A percentile compares a stretch with the other conserved stretches of the same genome.
Conservation (phyloP, 2,113 vertebrate species). For the Orycteropus afer region DNA sequence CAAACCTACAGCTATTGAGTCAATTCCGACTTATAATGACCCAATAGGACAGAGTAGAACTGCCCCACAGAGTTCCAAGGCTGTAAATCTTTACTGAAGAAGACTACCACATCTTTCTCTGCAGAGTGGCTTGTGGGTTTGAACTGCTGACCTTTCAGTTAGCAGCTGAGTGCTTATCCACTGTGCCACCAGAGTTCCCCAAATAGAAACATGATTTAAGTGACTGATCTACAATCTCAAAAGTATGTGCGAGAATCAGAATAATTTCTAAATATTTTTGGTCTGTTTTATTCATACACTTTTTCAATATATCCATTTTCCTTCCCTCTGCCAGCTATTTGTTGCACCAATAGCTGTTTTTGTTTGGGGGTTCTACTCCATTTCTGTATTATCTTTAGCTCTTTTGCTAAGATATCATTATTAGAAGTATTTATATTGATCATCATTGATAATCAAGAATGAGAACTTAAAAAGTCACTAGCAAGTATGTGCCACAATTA, state of each 20-base stretch:
- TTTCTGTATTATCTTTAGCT: background rate
- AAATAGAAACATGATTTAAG: background rate
- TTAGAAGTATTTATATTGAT: background rate
- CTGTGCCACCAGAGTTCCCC: background rate
- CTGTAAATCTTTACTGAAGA: no score
- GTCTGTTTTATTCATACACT: background rate
- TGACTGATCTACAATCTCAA: background rate
- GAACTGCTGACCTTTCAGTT: no score
- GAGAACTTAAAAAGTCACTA: background rate
- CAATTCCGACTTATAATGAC: no score
- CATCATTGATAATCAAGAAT: conserved; percentile 14
- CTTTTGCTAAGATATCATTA: background rate
- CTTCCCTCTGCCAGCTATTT: background rate
- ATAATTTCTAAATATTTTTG: background rate
- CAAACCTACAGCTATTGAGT: no score
- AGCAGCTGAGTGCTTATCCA: no score
- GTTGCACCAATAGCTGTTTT: background rate
- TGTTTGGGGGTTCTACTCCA: background rate
- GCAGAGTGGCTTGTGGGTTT: no score
- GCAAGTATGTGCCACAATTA: background rate
- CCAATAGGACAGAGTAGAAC: no score
- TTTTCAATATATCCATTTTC: background rate
- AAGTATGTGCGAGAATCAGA: background rate
- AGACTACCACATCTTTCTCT: no score
- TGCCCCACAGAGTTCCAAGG: no score